Evolutionary conservation across 2,888 invertebrate genomes (phyloP).

Genomic region (Orchestes rusci): DNA sequence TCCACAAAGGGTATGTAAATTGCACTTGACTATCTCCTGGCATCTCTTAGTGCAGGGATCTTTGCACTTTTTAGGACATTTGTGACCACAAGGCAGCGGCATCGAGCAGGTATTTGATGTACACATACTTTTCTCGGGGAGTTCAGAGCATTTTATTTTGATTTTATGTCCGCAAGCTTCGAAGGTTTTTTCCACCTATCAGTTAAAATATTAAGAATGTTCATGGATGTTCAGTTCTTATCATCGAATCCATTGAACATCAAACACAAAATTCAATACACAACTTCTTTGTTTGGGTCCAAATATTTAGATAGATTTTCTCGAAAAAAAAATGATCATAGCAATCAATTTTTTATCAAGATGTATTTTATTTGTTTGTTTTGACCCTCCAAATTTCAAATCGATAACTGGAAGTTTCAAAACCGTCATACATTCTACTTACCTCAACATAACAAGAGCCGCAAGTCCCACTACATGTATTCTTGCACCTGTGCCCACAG

Average conservation of each 20-base stretch:
- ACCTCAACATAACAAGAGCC: conserved; percentile 46
- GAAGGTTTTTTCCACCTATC: conserved; percentile 8
- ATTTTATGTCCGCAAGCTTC: conserved; percentile 10
- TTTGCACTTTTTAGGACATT: conserved; percentile 43
- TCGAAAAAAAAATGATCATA: too few species aligned
- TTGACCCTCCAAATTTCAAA: too few species aligned
- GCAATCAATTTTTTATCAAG: too few species aligned
- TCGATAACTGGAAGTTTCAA: too few species aligned
- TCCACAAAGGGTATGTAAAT: conserved; percentile 45
- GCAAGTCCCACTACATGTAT: conserved; percentile 46
- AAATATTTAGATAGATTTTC: too few species aligned
- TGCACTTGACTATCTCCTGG: conserved; percentile 32
- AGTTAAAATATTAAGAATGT: too few species aligned
- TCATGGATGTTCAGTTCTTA: too few species aligned
- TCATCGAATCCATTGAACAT: conserved; percentile 8
- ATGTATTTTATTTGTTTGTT: too few species aligned
- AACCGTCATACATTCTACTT: conserved; percentile 24
- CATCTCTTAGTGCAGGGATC: conserved; percentile 41
- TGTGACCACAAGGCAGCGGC: conserved; percentile 47
- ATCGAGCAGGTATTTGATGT: conserved; percentile 43
- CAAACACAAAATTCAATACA: too few species aligned
- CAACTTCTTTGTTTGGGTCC: too few species aligned
- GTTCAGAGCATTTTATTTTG: conserved; percentile 5
- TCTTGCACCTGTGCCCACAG: conserved; percentile 50
- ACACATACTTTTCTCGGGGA: conserved; percentile 5